These are phyloP conservation scores for Vanessa atalanta DNA, from an alignment of 1,140 invertebrate genomes.

Conservation along the genomic window DNA sequence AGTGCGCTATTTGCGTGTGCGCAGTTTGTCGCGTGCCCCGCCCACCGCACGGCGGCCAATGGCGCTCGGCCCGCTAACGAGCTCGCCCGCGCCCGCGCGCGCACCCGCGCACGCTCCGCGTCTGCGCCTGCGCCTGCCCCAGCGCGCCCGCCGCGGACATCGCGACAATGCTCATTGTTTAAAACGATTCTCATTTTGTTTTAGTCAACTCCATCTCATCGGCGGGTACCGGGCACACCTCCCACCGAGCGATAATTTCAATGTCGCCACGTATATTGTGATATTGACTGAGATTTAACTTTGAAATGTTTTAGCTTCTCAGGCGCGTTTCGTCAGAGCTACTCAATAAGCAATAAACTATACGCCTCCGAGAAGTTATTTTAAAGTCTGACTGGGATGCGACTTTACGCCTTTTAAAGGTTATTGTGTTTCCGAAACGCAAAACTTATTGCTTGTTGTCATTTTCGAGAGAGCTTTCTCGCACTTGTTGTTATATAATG, in stretches of 20 bases:
- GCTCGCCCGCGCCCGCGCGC: slow-evolving; percentile 44
- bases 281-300: slow-evolving; percentile 77
- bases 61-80: slow-evolving; percentile 58
- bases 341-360: slow-evolving; percentile 80
- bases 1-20: slow-evolving; percentile 78
- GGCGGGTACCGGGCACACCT: slow-evolving; percentile 58
- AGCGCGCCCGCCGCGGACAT: slow-evolving; percentile 36
- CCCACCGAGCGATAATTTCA: slow-evolving; percentile 78
- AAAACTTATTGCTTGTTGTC: slow-evolving; percentile 52
- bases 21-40: slow-evolving; percentile 76
- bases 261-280: slow-evolving; percentile 74
- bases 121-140: slow-evolving; percentile 37
- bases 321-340: slow-evolving; percentile 69
- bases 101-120: slow-evolving; percentile 41
- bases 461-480: slow-evolving; percentile 27
- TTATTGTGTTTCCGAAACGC: slow-evolving; percentile 77
- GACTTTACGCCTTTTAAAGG: slow-evolving; percentile 77
- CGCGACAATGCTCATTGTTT: slow-evolving; percentile 77
- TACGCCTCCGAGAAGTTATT: slow-evolving; percentile 77
- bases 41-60: slow-evolving; percentile 71
- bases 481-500: slow-evolving; percentile 11
- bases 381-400: slow-evolving; percentile 66
- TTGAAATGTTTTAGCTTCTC: slow-evolving; percentile 65
- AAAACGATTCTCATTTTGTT: slow-evolving; percentile 74
- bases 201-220: slow-evolving; percentile 61